phyloP scores from a whole-genome alignment of 2,113 vertebrate species.

The Choloepus hoffmanni region DNA sequence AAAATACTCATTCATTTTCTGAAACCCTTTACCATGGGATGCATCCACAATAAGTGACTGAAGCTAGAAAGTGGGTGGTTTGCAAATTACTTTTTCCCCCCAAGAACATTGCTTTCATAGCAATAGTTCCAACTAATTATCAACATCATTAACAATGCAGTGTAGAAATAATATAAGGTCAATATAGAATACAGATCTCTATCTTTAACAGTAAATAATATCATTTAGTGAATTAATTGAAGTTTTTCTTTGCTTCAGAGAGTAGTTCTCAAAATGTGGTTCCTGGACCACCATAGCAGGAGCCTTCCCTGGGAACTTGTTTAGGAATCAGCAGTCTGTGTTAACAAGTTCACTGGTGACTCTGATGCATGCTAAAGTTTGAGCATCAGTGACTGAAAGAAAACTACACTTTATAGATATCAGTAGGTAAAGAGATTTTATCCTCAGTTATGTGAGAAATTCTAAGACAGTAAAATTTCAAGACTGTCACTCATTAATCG shows the following conservation, averaged over 20 bases:
- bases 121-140: background rate
- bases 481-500: background rate
- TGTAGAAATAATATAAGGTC: background rate
- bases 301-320: background rate
- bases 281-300: background rate
- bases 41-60: slow-evolving; percentile 81
- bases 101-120: background rate
- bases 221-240: background rate
- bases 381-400: background rate
- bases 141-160: background rate
- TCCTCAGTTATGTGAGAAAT: background rate
- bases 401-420: background rate
- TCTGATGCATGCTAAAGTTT: background rate
- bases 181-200: background rate
- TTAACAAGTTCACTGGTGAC: background rate
- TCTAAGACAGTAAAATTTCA: background rate
- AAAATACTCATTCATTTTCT: slow-evolving; percentile 82
- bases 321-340: background rate
- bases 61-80: slow-evolving; percentile 76
- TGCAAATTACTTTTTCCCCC: slow-evolving; percentile 20
- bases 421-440: background rate
- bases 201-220: background rate
- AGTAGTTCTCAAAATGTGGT: background rate
- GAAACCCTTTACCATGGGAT: slow-evolving; percentile 84
- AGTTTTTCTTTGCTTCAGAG: background rate